Base-by-base conservation (phyloP, 2,113 vertebrate genomes). In the Phaethon lepturus region DNA sequence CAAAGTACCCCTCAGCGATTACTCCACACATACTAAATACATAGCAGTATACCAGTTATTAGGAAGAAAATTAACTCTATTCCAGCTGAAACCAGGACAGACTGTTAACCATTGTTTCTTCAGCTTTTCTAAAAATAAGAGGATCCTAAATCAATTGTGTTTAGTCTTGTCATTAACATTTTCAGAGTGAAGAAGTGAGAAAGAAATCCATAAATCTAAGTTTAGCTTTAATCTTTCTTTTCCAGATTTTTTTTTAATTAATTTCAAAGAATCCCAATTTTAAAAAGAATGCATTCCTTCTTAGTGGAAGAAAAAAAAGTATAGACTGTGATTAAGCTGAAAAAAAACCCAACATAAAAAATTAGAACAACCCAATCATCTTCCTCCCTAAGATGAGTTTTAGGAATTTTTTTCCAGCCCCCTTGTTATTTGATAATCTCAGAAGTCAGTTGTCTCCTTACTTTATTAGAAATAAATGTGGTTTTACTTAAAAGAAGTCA, bases 301-400 rank as follows among this genome's bases (percentile, higher is more conserved):
- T 28, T 40, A 50, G 6, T 38, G 13, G 3, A 8, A 8, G 38
- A 77, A 68, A 72, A 29, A 42, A 28, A 8, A 2, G 0, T 33
- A 33, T 29, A 28, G 14, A 28, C 18, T 58, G 24, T 25, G 1
- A 3, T 11, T 67, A 73, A 29, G 40, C 14, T 20, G 40, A 49
- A 71, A 66, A 66, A 60, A 7, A 47, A 47, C 38, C 38, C 5
- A 0, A 58, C 47, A 17, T 28, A 28, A 64, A 2, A 9, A 69
- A 52, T 84, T 45, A 55, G 38, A 38, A 29, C 10, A 42, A 74
- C 1, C 45, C 14, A 58, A 24, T 40, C 0, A 35, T 45, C 50
- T 93, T n/a, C 6, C 17, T 31, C 2, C 9, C 7, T 33, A 63
- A n/a, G 3, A 49, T 0, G 0, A 73, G 6, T 45, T 68, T 68